Evolutionary conservation across 2,113 vertebrate species (phyloP), one percentile per base, ranked within the genome.

Genomic region (Recurvirostra avosetta): DNA sequence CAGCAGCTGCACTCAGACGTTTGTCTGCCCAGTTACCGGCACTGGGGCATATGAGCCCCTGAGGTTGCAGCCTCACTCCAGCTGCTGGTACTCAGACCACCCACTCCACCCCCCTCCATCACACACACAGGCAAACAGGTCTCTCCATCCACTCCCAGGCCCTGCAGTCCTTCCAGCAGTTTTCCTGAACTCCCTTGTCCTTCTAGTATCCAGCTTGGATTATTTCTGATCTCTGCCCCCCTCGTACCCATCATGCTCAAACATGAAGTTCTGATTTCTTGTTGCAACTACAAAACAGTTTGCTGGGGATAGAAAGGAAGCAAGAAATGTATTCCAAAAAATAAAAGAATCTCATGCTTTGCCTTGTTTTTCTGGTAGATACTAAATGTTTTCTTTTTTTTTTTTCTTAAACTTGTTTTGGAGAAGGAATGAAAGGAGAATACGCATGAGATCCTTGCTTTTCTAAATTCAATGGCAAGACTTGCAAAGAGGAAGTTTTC

Each of bases 171-270:
- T 45, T 73, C 29, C 13, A 65, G 32, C 12, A 47, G 19, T 22
- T 74, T 4, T 61, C 21, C 56, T 58, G 52, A 17, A 53, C 23
- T 1, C 7, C 17, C 9, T 63, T 26, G 21, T 21, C 29, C 16
- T 5, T 79, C 18, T 43, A 34, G 16, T 23, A 62, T 21, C 7
- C 30, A 18, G 4, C 11, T 11, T 23, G 14, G 27, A 15, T 27
- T 56, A 22, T 36, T 32, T 26, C 36, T 1, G 2, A 4, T 50
- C 45, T 75, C 30, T 41, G 32, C 2, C 2, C 2, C 2, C 5
- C 6, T 61, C 53, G 15, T 36, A 74, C 9, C 3, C 30, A 25
- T 79, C 26, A 19, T n/a, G 16, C 17, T 72, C n/a, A 72, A 25
- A 47, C 15, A 56, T 8, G 8, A 72, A 68, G 8, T 80, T 86